Evolutionary conservation across 2,113 vertebrate genomes (phyloP), one percentile per base, ranked within the genome.

Genomic region (Aramus guarauna): DNA sequence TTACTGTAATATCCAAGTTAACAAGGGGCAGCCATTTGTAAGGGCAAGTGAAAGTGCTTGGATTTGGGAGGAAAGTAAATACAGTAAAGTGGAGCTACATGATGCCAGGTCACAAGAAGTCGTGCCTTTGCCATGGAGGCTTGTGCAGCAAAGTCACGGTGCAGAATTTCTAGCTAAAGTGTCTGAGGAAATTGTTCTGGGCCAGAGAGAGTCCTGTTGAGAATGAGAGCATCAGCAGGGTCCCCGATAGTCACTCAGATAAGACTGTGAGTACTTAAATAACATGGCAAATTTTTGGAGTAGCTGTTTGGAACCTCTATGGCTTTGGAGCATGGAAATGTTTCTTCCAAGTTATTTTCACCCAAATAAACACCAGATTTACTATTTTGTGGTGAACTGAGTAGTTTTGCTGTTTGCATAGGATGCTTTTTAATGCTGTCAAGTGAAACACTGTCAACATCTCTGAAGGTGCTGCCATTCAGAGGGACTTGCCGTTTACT

Each of bases 51-150:
- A 59, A 83, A 76, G 43, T 11, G 9, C 17, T 55, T 59, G 48
- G 11, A n/a, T 72, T 60, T 72, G 67, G 34, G 27, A 60, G 75
- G 43, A 78, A 30, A 83, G 18, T 55, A 83, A 56, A 43, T 12
- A 43, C 7, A 14, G 15, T 64, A 26, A 73, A 62, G 39, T 43
- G 59, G 50, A 56, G 21, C 20, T 79, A 21, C 12, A 2, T 14
- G 55, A 34, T 58, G 30, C 39, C 23, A 48, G 36, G 21, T 76
- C 34, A n/a, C 41, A 86, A 13, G 36, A 60, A 14, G 23, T 26
- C 0, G 1, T 80, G 30, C 30, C 48, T 89, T 80, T 0, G 1
- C 21, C 18, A 17, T 27, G 11, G 50, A 59, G 6, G 12, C 5
- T 1, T 2, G 3, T 45, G 59, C 24, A n/a, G 47, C 32, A 26